Conservation (phyloP, 2,888 invertebrate genomes). For the Nebria salina region DNA sequence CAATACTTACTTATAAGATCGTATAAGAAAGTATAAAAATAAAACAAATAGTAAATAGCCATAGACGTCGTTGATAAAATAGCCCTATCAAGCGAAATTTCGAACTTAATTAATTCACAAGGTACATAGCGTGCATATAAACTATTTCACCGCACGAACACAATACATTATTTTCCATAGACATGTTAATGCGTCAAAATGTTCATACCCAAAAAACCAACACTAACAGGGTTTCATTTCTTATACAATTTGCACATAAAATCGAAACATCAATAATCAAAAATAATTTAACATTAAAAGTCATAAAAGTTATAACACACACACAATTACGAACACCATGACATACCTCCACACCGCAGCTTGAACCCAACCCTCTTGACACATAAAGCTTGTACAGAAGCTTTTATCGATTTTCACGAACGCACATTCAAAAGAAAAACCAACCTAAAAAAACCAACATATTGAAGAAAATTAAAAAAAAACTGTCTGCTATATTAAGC, state of each 20-base stretch:
- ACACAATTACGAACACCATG: neutral
- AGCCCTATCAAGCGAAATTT: neutral
- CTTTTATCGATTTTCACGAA: neutral
- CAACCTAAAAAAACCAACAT: too few species aligned
- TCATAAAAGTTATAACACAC: neutral
- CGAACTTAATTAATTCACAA: conserved; percentile 36
- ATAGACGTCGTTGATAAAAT: neutral
- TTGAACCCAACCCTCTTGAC: neutral
- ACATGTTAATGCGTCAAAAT: neutral
- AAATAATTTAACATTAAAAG: too few species aligned
- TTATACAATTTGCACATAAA: too few species aligned
- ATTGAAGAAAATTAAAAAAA: too few species aligned
- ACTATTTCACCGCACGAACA: neutral
- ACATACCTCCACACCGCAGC: neutral
- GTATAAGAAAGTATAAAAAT: neutral
- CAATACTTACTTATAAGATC: too few species aligned
- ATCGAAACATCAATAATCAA: too few species aligned
- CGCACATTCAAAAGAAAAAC: neutral
- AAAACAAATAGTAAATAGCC: neutral
- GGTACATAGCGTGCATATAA: conserved; percentile 10
- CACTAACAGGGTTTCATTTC: too few species aligned
- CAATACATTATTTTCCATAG: neutral
- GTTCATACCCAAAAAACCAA: neutral
- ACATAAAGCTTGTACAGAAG: neutral
- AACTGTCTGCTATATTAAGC: too few species aligned